These are phyloP conservation scores for Genyomyrus donnyi DNA, from an alignment of 2,113 vertebrate genomes.

Conservation along the genomic window DNA sequence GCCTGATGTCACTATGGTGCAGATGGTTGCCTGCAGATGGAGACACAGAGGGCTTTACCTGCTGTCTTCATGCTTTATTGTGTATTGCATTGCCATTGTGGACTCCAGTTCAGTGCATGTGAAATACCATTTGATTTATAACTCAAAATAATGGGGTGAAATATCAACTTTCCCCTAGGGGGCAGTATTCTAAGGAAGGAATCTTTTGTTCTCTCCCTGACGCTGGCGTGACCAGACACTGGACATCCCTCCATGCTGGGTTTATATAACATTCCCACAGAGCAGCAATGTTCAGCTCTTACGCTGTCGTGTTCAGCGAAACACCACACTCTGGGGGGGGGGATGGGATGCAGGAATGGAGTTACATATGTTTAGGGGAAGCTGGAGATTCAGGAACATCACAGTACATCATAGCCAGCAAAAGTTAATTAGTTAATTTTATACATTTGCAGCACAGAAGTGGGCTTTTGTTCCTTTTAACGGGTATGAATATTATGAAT, in stretches of 20 bases:
- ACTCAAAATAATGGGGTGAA: neutral
- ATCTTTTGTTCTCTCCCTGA: neutral
- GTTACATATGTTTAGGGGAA: neutral
- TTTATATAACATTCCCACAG: neutral
- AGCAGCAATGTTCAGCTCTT: neutral
- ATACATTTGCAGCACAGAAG: too few relatives aligned
- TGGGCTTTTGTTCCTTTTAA: neutral
- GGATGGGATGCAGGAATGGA: neutral
- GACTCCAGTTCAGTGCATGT: neutral
- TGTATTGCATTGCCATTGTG: neutral
- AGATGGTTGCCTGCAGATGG: neutral
- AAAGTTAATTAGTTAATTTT: too few relatives aligned
- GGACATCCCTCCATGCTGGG: neutral
- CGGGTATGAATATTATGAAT: neutral
- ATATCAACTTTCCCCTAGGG: neutral
- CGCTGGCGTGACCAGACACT: neutral
- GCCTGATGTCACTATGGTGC: neutral
- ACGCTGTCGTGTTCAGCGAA: neutral
- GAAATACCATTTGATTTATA: neutral
- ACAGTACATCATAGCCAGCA: too few relatives aligned
- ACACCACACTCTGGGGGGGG: neutral
- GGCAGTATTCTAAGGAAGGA: neutral
- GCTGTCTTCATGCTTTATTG: neutral
- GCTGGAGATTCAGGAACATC: neutral
- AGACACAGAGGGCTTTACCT: neutral